Evolutionary conservation across 2,113 vertebrate species (phyloP), one percentile per base, ranked within the genome.

Genomic region (Chaetops frenatus): DNA sequence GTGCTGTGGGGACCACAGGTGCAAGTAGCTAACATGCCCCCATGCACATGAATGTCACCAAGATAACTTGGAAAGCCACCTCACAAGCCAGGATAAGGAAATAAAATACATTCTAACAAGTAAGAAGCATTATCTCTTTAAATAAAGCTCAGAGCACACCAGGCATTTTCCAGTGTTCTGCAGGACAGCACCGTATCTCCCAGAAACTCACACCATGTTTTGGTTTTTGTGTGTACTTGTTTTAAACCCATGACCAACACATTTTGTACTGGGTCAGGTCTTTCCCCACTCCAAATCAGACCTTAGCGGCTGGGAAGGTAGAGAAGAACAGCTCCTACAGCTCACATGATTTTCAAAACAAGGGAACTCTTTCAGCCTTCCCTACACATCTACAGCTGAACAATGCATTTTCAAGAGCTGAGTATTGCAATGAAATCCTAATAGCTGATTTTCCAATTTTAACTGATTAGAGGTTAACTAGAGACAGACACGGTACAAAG

Each of bases 21-120:
- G 35, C 51, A 62, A 28, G 16, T 1, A 0, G 25, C 9, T 42
- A 58, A 64, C 25, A 16, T 4, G 13, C 4, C 25, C 31, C 29
- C 23, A 3, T 0, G 8, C 38, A 9, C 54, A 60, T 2, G 14
- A 20, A 77, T 64, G 50, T 20, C 27, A 7, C 35, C 0, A 0
- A 42, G 12, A 10, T 60, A 22, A 10, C 25, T 45, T 2, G 1
- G 18, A n/a, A n/a, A 86, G 15, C 33, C 35, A 17, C 15, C 22
- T 50, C 12, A 23, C 4, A 29, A 48, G 28, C 35, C 15, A 9
- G 14, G 4, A 28, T 36, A 76, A 67, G 14, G 48, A 67, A 66
- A 67, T 25, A 35, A 40, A 36, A 25, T 2, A 35, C 73, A 70
- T 22, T 47, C 3, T 35, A 24, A 29, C 4, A 18, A 24, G 10